phyloP scores from a whole-genome alignment of 2,888 invertebrate genomes.

The Rhimphoctona megacephalus region DNA sequence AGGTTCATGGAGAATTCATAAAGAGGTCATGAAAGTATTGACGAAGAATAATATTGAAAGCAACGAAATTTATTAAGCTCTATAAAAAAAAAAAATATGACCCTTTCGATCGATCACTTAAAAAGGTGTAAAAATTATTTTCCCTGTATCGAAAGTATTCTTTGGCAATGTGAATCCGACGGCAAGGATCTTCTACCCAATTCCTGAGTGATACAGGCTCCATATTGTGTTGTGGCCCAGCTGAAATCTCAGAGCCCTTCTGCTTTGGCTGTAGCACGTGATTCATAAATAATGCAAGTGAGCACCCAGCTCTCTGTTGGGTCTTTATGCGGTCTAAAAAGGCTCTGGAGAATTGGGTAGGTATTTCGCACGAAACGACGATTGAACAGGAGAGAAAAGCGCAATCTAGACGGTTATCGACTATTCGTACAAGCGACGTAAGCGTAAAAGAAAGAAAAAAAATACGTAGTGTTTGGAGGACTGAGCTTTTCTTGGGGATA shows the following conservation, averaged over 20 bases:
- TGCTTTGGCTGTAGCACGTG: conserved; percentile 76
- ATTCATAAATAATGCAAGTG: conserved; percentile 81
- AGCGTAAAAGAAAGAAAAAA: conserved; percentile 25
- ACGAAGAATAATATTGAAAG: background rate
- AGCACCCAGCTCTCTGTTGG: conserved; percentile 43
- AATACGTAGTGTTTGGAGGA: conserved; percentile 7
- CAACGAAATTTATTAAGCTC: background rate
- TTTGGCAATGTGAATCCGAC: conserved; percentile 70
- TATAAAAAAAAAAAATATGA: background rate
- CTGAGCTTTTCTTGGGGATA: background rate
- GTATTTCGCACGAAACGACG: conserved; percentile 64
- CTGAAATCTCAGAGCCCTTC: conserved; percentile 79
- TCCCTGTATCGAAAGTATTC: background rate
- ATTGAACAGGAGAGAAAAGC: conserved; percentile 59
- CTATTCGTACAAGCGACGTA: conserved; percentile 52
- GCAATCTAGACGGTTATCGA: conserved; percentile 61
- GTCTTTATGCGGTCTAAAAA: conserved; percentile 39
- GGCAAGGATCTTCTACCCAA: conserved; percentile 69
- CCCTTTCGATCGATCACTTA: background rate
- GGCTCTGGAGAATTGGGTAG: conserved; percentile 51
- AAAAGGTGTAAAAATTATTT: background rate
- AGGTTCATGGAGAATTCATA: background rate
- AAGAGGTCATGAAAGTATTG: background rate
- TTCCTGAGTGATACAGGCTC: conserved; percentile 79
- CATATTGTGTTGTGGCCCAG: conserved; percentile 66